Evolutionary conservation across 2,113 vertebrate genomes (phyloP), one percentile per base, ranked within the genome.

Genomic region (Oryzias woworae): DNA sequence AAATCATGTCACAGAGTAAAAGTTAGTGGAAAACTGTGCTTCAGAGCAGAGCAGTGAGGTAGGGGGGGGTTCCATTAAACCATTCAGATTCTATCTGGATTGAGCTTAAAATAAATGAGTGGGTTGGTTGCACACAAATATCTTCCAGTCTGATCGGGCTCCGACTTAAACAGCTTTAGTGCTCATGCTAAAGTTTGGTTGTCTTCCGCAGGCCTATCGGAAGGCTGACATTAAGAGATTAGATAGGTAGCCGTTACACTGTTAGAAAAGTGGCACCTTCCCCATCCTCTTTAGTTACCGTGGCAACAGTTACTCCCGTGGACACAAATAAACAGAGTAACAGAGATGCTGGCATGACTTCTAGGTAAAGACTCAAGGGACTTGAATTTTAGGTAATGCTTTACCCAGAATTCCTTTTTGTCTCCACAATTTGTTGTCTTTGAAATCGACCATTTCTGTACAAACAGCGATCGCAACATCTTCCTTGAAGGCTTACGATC

Each of bases 381-480:
- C 10, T 12, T 36, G 8, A 12, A 36, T 12, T 36, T 3, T 10
- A 36, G 36, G 36, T 12, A 36, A 8, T 36, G 8, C 8, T 36
- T 36, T 36, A 10, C 10, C 10, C 36, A 36, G 36, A 36, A 36
- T 36, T 36, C 36, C 1, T 2, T 12, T 36, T 36, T 65, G 57
- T 7, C 17, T 43, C 52, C 26, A 23, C 18, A 55, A 26, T 16
- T 3, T 13, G 54, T 55, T n/a, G 14, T 31, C n/a, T 50, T 61
- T 65, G 24, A 80, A 74, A 71, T 36, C 61, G 5, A 28, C 5
- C 61, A 53, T 63, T 45, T 77, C 59, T 86, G 76, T 53, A 66
- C 80, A 85, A 82, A 84, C 74, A 84, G 23, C 41, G 12, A 60
- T 69, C 1, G 23, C 52, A 75, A 73, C 80, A 76, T 71, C 84